phyloP scores from a whole-genome alignment of 2,113 vertebrate genomes.

The Corydoras sp. region DNA sequence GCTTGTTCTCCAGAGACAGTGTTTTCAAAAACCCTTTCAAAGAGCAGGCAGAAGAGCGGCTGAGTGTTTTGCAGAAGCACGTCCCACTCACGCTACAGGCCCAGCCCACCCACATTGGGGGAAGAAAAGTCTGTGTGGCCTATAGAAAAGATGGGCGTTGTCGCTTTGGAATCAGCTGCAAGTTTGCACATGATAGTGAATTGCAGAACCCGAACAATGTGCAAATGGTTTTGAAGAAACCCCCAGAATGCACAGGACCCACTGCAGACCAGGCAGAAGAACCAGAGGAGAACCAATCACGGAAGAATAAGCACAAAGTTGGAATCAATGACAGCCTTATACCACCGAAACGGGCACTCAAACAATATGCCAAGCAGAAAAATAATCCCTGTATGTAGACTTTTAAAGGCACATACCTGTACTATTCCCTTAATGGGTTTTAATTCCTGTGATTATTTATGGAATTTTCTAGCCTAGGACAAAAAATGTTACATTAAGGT shows the following conservation, averaged over 20 bases:
- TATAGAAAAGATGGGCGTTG: constrained; percentile 71
- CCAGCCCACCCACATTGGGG: constrained; percentile 63
- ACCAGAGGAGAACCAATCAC: constrained; percentile 37
- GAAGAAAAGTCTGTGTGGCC: constrained; percentile 62
- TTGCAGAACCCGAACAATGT: constrained; percentile 51
- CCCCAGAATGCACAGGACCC: too few relatives aligned
- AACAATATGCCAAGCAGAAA: constrained; percentile 58
- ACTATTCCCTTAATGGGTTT: too few relatives aligned
- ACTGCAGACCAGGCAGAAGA: constrained; percentile 9
- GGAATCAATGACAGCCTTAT: constrained; percentile 68
- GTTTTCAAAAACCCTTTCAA: constrained; percentile 73
- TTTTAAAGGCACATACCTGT: neutral
- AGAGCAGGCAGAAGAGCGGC: constrained; percentile 59
- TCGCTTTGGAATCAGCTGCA: constrained; percentile 72
- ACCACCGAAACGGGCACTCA: constrained; percentile 70
- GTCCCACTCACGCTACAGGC: constrained; percentile 68
- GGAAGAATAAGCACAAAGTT: constrained; percentile 61
- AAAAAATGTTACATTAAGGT: too few relatives aligned
- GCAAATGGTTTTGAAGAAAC: too few relatives aligned
- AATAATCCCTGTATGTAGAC: constrained; percentile 16
- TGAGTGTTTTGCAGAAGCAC: constrained; percentile 68
- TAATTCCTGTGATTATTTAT: too few relatives aligned
- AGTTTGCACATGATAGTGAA: constrained; percentile 73
- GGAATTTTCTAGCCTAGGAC: too few relatives aligned
- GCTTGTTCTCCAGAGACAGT: constrained; percentile 49